phyloP scores from a whole-genome alignment of 2,797 vertebrate genomes.

The Enteromius treurensis region DNA sequence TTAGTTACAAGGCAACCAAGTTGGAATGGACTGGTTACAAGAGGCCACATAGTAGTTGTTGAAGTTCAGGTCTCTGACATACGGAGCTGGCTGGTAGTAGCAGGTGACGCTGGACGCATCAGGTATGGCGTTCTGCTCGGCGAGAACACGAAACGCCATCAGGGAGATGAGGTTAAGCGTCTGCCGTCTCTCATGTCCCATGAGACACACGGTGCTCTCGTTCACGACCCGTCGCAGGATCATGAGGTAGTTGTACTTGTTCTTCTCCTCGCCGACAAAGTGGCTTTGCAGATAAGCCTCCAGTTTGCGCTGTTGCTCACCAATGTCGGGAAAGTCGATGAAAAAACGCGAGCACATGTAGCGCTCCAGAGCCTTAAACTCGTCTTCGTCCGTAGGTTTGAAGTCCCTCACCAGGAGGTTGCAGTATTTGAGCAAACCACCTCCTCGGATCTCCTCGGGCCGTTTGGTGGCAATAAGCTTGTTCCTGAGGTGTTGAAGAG shows the following conservation, averaged over 20 bases:
- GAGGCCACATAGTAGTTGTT: conserved; percentile 94
- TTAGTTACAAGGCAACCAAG: conserved; percentile 98
- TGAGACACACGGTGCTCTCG: conserved; percentile 97
- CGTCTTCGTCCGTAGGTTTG: conserved; percentile 83
- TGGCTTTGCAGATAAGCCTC: conserved; percentile 98
- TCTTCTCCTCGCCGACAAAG: conserved; percentile 93
- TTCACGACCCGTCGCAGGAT: conserved; percentile 93
- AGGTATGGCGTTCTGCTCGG: conserved; percentile 93
- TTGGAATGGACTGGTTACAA: conserved; percentile 91
- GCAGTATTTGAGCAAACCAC: conserved; percentile 97
- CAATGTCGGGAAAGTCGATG: conserved; percentile 97
- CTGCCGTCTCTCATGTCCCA: conserved; percentile 95
- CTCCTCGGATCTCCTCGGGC: conserved; percentile 95
- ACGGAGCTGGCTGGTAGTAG: conserved; percentile 91
- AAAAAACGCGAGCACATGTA: conserved; percentile 99
- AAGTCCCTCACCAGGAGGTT: conserved; percentile 94
- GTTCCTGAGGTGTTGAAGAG: conserved; percentile 88
- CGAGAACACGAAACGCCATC: conserved; percentile 89
- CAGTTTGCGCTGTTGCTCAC: conserved; percentile 93
- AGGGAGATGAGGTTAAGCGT: conserved; percentile 95
- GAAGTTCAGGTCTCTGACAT: conserved; percentile 94
- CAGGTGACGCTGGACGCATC: conserved; percentile 93
- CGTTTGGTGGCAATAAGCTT: conserved; percentile 94
- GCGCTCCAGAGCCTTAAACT: conserved; percentile 92
- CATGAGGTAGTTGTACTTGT: conserved; percentile 98